These are phyloP conservation scores for Drosophila nigromelanica DNA, from an alignment of 1,140 invertebrate species.

Conservation along the genomic window DNA sequence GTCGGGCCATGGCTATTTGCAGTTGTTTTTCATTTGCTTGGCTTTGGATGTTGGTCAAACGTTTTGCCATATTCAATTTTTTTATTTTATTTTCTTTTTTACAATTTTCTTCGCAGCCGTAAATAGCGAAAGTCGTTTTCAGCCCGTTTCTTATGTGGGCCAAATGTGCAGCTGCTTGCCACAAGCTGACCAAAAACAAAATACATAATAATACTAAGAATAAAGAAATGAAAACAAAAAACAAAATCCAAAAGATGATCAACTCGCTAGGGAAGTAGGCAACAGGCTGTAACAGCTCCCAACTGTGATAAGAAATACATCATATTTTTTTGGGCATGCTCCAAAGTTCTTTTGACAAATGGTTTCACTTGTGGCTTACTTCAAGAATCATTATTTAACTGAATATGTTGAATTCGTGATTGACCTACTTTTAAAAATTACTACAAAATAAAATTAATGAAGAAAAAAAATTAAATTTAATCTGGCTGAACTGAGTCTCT, in stretches of 20 bases:
- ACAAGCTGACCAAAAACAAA: constrained; percentile 14
- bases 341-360: constrained; percentile 24
- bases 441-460: too few relatives aligned
- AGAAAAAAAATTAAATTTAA: too few relatives aligned
- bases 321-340: constrained; percentile 13
- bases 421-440: too few relatives aligned
- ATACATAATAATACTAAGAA: background rate
- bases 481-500: too few relatives aligned
- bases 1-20: constrained; percentile 34
- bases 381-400: too few relatives aligned
- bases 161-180: constrained; percentile 67
- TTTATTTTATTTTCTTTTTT: constrained; percentile 7
- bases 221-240: too few relatives aligned
- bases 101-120: constrained; percentile 17
- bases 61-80: constrained; percentile 67
- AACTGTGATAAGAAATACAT: constrained; percentile 3
- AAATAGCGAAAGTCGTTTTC: constrained; percentile 77
- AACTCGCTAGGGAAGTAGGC: constrained; percentile 1
- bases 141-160: constrained; percentile 76
- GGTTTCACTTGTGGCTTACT: constrained; percentile 6
- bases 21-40: constrained; percentile 64
- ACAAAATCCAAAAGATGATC: constrained; percentile 9
- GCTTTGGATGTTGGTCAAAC: constrained; percentile 65
- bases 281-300: constrained; percentile 13
- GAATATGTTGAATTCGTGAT: too few relatives aligned